Base-by-base conservation (phyloP, 1,140 invertebrate species). In the Lordiphosa mommai region DNA sequence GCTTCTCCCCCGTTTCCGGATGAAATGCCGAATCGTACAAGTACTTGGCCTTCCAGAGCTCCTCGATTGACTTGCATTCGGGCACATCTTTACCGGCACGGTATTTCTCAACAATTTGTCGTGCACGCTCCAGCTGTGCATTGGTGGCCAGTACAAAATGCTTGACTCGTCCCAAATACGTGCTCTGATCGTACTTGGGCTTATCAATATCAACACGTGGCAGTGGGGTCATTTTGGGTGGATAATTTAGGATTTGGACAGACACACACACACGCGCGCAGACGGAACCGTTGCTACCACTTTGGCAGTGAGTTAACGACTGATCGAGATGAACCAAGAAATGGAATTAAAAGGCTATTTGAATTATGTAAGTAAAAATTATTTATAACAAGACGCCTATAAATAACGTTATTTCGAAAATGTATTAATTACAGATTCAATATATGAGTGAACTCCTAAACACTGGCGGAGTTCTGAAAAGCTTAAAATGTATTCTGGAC, bases 11-110 rank as follows among this genome's bases (percentile, higher is more conserved):
- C 0, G 95, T 95, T 85, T 96, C 95, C 0, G 95, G 95, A 89
- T 97, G 95, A 71, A 93, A 96, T 0, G 95, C 95, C 33, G 95
- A 96, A 87, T 96, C 95, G 88, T 96, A 96, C 9, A 96, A 84
- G 73, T 94, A 93, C 88, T 96, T 96, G n/a, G 92, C 92, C 10
- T 90, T 90, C 92, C 94, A 94, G 20, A 96, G 87, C 48, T 95
- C 91, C 6, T 95, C 91, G 49, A 92, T 91, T 0, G 90, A 91
- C 20, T 91, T 91, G 16, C 92, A 91, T 6, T 92, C 90, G 4
- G 90, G 70, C 32, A 93, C 91, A 79, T 93, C 86, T 23, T 88
- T 88, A 1, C 93, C 89, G 63, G 93, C 91, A 90, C 95, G 94
- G 89, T 95, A 96, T 49, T 93, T 92, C 4, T 90, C 89, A 2